Conservation (phyloP, 92 coral and sea anemone genomes). For the Phenganax stokvisi region DNA sequence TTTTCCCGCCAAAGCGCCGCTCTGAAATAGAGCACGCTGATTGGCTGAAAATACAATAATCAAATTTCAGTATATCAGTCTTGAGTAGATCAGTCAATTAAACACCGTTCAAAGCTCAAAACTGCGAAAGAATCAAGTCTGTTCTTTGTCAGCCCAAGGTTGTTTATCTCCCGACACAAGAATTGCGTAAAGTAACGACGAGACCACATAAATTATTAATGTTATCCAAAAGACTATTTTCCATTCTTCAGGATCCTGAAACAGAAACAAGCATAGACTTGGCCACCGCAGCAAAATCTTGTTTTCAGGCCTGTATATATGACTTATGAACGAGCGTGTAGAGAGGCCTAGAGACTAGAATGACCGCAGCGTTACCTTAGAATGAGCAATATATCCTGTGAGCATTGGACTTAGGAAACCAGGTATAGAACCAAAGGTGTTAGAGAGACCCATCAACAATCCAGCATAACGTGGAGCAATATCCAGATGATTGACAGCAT, state of each 20-base stretch:
- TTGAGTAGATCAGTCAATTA: no score
- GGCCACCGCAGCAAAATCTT: no score
- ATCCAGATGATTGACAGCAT: slow-evolving; percentile 95
- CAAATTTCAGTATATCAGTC: neutral
- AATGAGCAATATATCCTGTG: slow-evolving; percentile 80
- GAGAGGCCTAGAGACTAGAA: no score
- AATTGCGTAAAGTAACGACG: slow-evolving; percentile 58
- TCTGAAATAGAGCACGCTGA: no score
- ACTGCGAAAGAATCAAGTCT: neutral
- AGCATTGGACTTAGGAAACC: slow-evolving; percentile 94
- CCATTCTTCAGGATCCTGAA: slow-evolving; percentile 88
- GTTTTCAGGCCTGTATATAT: no score
- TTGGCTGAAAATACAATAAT: neutral
- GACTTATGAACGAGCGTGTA: no score
- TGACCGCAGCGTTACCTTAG: slow-evolving; percentile 53
- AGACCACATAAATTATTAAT: slow-evolving; percentile 57
- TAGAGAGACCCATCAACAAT: slow-evolving; percentile 89
- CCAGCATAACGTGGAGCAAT: slow-evolving; percentile 96
- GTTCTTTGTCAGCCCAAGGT: slow-evolving; percentile 60
- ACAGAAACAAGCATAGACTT: neutral
- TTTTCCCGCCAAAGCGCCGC: no score
- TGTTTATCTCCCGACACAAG: slow-evolving; percentile 75
- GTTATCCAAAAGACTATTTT: slow-evolving; percentile 87
- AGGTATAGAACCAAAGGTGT: slow-evolving; percentile 94
- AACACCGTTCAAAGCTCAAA: no score